These are phyloP conservation scores for Scolopax rusticola DNA, from an alignment of 2,797 vertebrate species.

Conservation along the genomic window DNA sequence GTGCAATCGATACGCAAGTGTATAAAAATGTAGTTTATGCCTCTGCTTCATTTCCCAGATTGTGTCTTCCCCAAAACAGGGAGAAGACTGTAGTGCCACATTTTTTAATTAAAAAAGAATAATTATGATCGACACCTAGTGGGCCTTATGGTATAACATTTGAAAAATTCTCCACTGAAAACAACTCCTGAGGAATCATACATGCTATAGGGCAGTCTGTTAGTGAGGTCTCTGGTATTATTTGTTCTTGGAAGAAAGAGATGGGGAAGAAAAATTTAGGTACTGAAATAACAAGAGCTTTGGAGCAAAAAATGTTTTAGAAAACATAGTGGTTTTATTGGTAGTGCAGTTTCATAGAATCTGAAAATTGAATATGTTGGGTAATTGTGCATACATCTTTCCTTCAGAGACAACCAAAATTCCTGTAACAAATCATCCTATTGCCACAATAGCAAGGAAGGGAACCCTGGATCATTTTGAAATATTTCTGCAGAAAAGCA, in stretches of 20 bases:
- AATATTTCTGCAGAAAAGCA: constrained; percentile 67
- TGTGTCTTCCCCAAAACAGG: neutral
- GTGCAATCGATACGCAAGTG: neutral
- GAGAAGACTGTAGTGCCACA: neutral
- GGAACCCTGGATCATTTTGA: constrained; percentile 60
- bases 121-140: neutral
- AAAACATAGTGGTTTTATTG: neutral
- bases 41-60: neutral
- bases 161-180: neutral
- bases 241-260: neutral
- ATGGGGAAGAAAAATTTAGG: neutral
- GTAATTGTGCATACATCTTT: constrained; percentile 34
- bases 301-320: neutral
- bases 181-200: neutral
- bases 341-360: neutral
- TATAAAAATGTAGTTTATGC: neutral
- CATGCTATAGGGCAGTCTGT: neutral
- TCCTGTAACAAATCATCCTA: constrained; percentile 65
- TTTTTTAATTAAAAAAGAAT: neutral
- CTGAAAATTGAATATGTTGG: neutral
- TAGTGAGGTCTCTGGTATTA: neutral
- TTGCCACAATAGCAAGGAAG: constrained; percentile 30
- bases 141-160: neutral
- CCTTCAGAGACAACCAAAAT: constrained; percentile 15
- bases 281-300: neutral